A percentile compares a stretch with the other conserved stretches of the same genome.
Conservation (phyloP, 2,797 vertebrate species). For the Onychomys leucogaster region DNA sequence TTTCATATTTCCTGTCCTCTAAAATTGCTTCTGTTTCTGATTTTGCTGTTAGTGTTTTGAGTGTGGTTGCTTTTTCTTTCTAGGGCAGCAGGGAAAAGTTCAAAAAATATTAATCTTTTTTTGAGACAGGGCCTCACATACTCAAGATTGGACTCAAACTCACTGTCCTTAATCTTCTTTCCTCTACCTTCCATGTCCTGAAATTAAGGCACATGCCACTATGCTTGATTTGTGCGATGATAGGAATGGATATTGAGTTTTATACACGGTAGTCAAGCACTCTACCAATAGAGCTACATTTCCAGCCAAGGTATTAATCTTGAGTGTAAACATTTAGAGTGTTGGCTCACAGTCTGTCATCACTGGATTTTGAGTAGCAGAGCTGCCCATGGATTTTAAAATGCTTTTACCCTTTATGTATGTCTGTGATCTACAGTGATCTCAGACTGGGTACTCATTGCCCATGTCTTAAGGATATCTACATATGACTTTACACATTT, state of each 20-base stretch:
- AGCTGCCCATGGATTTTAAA: not conserved
- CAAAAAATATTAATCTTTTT: constrained; percentile 23
- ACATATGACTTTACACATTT: constrained; percentile 11
- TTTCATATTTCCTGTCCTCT: constrained; percentile 37
- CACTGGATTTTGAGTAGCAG: not conserved
- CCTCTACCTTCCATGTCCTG: not conserved
- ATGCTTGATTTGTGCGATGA: not conserved
- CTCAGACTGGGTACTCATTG: not conserved
- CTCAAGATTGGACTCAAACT: not conserved
- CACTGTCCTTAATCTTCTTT: not conserved
- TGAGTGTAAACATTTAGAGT: not conserved
- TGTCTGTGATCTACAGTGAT: constrained; percentile 8
- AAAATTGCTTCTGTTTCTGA: constrained; percentile 61
- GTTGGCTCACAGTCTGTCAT: not conserved
- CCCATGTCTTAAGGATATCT: constrained; percentile 51
- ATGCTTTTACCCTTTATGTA: not conserved
- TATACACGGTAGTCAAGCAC: not conserved
- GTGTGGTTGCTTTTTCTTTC: constrained; percentile 39
- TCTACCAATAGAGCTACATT: not conserved
- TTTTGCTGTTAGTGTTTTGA: constrained; percentile 46
- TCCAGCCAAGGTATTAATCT: not conserved
- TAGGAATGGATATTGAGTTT: not conserved
- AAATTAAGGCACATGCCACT: not conserved
- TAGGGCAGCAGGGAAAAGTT: not conserved
- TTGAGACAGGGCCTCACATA: not conserved